Conservation (phyloP, 2,113 vertebrate genomes). For the Jacana jacana region DNA sequence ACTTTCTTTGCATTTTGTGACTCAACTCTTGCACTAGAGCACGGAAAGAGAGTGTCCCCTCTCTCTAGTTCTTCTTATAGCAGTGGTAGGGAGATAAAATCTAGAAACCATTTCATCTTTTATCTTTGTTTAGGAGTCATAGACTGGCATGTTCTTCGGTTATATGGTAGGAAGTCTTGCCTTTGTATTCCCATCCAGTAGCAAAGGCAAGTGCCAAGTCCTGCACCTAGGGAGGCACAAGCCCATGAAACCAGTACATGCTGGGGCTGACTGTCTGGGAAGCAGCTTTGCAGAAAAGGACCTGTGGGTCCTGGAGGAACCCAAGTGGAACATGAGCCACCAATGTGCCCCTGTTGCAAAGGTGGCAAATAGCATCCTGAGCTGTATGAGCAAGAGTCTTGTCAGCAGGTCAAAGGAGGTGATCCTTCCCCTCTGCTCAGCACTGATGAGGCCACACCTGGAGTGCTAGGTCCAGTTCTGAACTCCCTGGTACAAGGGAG, state of each 20-base stretch:
- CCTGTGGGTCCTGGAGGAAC: neutral
- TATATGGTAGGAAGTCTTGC: neutral
- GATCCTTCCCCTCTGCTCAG: neutral
- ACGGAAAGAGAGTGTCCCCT: accelerated
- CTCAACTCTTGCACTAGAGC: neutral
- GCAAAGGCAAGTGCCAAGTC: neutral
- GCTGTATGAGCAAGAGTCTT: accelerated
- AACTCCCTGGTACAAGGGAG: neutral
- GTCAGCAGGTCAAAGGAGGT: neutral
- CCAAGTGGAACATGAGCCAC: neutral
- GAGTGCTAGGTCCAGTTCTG: neutral
- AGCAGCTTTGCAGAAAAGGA: neutral
- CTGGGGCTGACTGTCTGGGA: neutral
- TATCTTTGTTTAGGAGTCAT: neutral
- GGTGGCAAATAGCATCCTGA: accelerated
- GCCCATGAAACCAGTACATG: accelerated
- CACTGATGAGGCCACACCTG: neutral
- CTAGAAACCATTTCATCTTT: neutral
- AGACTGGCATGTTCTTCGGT: neutral
- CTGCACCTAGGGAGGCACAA: neutral
- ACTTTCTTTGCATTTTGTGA: neutral
- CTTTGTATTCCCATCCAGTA: neutral
- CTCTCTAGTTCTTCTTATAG: neutral
- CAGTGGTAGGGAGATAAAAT: neutral
- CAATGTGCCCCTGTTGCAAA: neutral